Percentiles rank a stretch among this genome's conserved stretches.
These are phyloP conservation scores for Hypanus sabinus DNA, from an alignment of 2,113 vertebrate genomes.

Conservation along the genomic window DNA sequence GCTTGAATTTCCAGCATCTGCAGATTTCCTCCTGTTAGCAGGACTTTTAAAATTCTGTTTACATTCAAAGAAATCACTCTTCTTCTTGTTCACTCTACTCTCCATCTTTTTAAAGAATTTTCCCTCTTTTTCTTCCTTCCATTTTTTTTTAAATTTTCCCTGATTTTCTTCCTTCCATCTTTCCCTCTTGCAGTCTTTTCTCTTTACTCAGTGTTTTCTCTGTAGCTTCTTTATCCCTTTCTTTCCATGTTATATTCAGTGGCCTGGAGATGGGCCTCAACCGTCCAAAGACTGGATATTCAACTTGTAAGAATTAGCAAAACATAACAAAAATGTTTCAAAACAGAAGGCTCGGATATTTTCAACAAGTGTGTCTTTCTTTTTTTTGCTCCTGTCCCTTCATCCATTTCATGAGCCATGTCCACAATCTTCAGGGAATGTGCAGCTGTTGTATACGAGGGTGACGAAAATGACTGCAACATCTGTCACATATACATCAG, in stretches of 20 bases:
- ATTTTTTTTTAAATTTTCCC: not conserved
- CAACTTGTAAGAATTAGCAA: not conserved
- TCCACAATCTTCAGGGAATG: not conserved
- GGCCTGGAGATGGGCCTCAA: not conserved
- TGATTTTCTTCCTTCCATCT: not conserved
- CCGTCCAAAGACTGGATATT: not conserved
- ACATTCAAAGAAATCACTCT: not conserved
- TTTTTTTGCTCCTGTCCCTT: not conserved
- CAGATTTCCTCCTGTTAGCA: no score
- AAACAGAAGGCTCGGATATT: not conserved
- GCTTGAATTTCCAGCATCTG: no score
- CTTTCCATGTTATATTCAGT: not conserved
- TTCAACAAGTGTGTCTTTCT: not conserved
- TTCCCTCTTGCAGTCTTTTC: not conserved
- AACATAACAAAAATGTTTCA: not conserved
- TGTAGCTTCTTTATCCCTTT: not conserved
- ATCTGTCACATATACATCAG: conserved; percentile 3
- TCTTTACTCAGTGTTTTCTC: not conserved
- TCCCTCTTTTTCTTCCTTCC: not conserved
- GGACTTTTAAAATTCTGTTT: not conserved
- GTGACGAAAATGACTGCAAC: not conserved
- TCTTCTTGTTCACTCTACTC: not conserved
- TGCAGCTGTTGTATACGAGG: not conserved
- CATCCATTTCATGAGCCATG: not conserved
- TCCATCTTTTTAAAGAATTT: not conserved